A percentile compares a stretch with the other conserved stretches of the same genome.
Evolutionary conservation across 2,113 vertebrate species (phyloP).

Genomic region (Manacus vitellinus): DNA sequence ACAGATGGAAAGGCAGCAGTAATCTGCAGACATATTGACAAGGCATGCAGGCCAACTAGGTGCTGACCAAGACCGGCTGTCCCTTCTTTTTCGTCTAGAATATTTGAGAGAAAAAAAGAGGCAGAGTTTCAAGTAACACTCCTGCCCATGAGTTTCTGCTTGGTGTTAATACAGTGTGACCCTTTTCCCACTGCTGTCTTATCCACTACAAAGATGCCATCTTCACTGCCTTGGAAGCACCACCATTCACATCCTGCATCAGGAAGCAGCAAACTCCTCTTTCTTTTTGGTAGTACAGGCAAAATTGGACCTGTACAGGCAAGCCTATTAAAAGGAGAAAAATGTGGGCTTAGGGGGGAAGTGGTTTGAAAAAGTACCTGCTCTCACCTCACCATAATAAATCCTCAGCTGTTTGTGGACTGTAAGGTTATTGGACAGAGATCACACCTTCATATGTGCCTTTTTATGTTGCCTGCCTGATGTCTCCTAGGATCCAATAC

Average conservation of each 20-base stretch:
- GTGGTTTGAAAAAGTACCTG: background rate
- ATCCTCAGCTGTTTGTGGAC: background rate
- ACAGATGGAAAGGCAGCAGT: conserved; percentile 52
- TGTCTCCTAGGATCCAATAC: background rate
- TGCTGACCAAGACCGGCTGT: conserved; percentile 48
- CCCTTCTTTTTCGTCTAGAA: background rate
- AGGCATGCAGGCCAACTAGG: conserved; percentile 10
- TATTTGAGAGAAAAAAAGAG: background rate
- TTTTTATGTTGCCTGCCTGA: background rate
- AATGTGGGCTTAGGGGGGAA: background rate
- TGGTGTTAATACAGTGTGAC: background rate
- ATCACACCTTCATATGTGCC: fast-evolving
- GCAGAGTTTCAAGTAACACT: background rate
- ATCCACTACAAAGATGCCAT: background rate
- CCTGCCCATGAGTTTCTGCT: background rate
- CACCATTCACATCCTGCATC: background rate
- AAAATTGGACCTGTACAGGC: background rate
- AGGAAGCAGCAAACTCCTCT: background rate
- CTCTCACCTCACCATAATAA: background rate
- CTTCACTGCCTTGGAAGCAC: background rate
- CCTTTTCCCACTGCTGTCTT: background rate
- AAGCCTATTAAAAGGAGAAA: background rate
- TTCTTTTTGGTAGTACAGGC: background rate
- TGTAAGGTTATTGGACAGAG: background rate
- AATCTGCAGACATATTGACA: background rate